These are phyloP conservation scores for Malurus alboscapulatus DNA, from an alignment of 2,113 vertebrate species.

Conservation along the genomic window DNA sequence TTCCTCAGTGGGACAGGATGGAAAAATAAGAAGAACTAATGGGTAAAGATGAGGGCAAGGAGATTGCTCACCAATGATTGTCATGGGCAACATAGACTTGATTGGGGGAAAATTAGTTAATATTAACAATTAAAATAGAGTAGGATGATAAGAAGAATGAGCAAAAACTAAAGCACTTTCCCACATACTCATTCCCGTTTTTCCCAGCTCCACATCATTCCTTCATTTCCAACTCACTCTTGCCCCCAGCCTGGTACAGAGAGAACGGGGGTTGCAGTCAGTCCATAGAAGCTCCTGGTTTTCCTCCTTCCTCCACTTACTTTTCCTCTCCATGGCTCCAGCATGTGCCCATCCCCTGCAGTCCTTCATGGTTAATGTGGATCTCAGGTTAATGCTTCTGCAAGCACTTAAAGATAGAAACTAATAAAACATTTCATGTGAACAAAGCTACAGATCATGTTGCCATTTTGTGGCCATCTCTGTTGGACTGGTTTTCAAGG, in stretches of 20 bases:
- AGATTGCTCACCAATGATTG: background rate
- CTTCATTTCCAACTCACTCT: background rate
- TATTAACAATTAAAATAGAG: background rate
- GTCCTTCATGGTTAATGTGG: background rate
- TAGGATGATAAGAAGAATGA: background rate
- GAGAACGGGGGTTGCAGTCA: background rate
- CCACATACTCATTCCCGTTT: background rate
- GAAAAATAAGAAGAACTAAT: background rate
- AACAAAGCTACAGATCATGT: background rate
- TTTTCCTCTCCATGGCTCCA: background rate
- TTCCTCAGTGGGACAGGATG: background rate
- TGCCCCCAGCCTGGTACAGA: background rate
- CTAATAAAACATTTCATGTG: background rate
- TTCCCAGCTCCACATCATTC: background rate
- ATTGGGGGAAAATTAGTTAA: background rate
- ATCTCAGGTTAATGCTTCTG: background rate
- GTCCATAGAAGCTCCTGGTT: background rate
- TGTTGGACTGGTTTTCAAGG: background rate
- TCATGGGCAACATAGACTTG: background rate
- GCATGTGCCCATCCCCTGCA: background rate
- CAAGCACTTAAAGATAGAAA: background rate
- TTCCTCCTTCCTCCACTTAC: background rate
- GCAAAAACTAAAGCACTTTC: background rate
- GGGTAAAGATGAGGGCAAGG: background rate
- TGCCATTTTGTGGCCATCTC: background rate